Evolutionary conservation across 2,888 invertebrate species (phyloP).

Genomic region (Drosophila longiperda): DNA sequence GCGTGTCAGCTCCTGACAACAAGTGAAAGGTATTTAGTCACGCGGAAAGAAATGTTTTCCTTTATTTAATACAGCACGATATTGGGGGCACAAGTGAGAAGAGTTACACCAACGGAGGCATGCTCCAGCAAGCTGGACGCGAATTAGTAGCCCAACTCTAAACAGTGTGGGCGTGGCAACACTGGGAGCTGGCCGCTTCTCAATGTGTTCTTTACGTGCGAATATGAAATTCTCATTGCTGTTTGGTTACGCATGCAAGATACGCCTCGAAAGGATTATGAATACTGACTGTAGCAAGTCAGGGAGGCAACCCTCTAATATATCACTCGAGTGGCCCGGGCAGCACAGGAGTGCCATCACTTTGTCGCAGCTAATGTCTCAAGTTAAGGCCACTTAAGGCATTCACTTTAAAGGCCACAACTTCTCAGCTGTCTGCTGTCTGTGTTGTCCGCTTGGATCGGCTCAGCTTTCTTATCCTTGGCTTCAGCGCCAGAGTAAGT

Average conservation of each 20-base stretch:
- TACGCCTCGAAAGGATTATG: constrained; percentile 59
- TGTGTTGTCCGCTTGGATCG: constrained; percentile 5
- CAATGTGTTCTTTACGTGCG: constrained; percentile 75
- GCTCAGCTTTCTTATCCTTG: constrained; percentile 56
- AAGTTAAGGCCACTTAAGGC: constrained; percentile 68
- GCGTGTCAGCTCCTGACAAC: constrained; percentile 65
- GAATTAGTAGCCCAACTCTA: constrained; percentile 57
- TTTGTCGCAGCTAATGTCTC: constrained; percentile 63
- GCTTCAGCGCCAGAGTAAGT: constrained; percentile 49
- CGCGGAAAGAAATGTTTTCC: constrained; percentile 78
- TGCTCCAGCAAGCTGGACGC: constrained; percentile 60
- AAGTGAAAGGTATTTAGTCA: constrained; percentile 80
- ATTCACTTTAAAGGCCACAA: constrained; percentile 50
- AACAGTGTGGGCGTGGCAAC: constrained; percentile 14
- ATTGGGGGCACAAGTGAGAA: constrained; percentile 10
- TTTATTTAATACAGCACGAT: constrained; percentile 66
- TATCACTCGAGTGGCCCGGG: constrained; percentile 36
- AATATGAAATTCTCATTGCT: constrained; percentile 70
- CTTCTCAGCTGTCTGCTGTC: constrained; percentile 1
- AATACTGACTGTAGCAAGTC: constrained; percentile 25
- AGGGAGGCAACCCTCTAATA: constrained; percentile 37
- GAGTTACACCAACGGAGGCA: constrained; percentile 34
- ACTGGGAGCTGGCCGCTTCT: constrained; percentile 4
- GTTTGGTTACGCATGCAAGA: constrained; percentile 56
- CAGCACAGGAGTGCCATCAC: constrained; percentile 46